Evolutionary conservation across 2,113 vertebrate species (phyloP).

Genomic region (Stegostoma tigrinum): DNA sequence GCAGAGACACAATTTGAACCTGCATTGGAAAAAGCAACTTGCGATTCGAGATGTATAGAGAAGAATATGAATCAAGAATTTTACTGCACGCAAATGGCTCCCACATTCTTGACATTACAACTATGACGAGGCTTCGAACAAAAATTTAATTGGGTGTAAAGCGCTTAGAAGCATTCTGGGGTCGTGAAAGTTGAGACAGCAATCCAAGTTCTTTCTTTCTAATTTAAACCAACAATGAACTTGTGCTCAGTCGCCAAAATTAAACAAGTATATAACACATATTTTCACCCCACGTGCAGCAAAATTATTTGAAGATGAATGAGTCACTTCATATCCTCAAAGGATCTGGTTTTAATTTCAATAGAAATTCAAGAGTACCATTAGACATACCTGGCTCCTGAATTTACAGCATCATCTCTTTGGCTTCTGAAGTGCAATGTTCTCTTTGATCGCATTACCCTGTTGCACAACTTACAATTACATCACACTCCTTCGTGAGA

Average conservation of each 20-base stretch:
- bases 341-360: background rate
- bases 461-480: background rate
- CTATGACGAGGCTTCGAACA: too few species aligned
- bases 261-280: background rate
- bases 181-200: too few species aligned
- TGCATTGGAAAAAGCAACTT: too few species aligned
- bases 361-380: background rate
- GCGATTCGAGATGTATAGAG: too few species aligned
- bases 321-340: background rate
- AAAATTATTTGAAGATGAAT: background rate
- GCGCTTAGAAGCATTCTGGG: background rate
- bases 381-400: background rate
- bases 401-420: background rate
- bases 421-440: background rate
- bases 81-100: too few species aligned
- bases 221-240: background rate
- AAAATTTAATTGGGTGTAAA: too few species aligned
- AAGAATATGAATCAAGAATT: too few species aligned
- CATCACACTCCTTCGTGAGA: background rate
- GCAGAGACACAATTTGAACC: too few species aligned
- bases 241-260: background rate
- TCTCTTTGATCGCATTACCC: background rate
- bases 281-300: background rate
- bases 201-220: background rate
- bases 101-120: too few species aligned